phyloP scores from a whole-genome alignment of 2,888 invertebrate genomes.

The Cheilosia pagana region DNA sequence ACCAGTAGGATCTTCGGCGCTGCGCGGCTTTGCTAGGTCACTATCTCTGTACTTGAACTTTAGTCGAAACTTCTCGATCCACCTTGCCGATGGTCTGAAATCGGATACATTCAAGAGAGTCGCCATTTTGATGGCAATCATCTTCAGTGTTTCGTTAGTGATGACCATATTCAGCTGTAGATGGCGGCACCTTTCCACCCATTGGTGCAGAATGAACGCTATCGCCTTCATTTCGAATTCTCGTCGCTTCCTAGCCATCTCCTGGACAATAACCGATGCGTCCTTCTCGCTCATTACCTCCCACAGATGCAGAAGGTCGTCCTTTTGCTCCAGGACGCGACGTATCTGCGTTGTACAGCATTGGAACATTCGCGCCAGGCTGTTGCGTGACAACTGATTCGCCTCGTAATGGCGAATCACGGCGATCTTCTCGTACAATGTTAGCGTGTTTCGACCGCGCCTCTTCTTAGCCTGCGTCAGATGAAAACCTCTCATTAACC shows the following conservation, averaged over 20 bases:
- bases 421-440: conserved; percentile 82
- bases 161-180: conserved; percentile 79
- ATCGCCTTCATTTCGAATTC: conserved; percentile 82
- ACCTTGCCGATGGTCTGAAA: conserved; percentile 80
- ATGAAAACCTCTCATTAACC: not conserved
- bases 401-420: conserved; percentile 82
- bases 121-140: conserved; percentile 80
- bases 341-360: conserved; percentile 82
- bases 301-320: conserved; percentile 80
- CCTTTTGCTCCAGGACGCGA: conserved; percentile 80
- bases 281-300: conserved; percentile 81
- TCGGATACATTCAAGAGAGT: conserved; percentile 80
- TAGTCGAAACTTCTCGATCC: conserved; percentile 81
- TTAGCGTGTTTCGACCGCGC: conserved; percentile 81
- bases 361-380: conserved; percentile 82
- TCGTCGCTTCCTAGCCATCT: conserved; percentile 81
- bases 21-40: conserved; percentile 76
- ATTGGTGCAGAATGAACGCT: conserved; percentile 81
- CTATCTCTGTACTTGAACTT: conserved; percentile 81
- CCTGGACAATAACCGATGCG: conserved; percentile 80
- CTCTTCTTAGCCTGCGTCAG: conserved; percentile 77
- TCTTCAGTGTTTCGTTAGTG: conserved; percentile 80
- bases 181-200: conserved; percentile 81
- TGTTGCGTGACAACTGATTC: conserved; percentile 81
- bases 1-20: conserved; percentile 61